A percentile compares a stretch with the other conserved stretches of the same genome.
These are phyloP conservation scores for Laupala kohalensis DNA, from an alignment of 1,140 invertebrate species.

Conservation along the genomic window DNA sequence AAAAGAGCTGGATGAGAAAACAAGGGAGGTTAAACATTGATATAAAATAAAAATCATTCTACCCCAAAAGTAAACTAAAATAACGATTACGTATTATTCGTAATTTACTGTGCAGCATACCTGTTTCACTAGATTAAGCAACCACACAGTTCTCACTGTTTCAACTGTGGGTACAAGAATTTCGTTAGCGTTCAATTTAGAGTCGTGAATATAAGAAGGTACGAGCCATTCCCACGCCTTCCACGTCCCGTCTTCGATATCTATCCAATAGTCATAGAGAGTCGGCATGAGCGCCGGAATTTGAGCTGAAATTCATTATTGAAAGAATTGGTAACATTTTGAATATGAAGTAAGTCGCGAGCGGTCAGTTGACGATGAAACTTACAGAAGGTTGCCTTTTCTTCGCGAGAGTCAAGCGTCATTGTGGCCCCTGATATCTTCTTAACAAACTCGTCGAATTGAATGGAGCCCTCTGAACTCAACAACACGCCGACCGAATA, in stretches of 20 bases:
- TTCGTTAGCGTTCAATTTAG: conserved; percentile 55
- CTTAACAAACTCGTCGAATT: conserved; percentile 72
- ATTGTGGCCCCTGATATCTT: conserved; percentile 53
- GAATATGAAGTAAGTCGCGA: no score
- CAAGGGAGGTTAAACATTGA: no score
- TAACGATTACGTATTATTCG: not conserved
- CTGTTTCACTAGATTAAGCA: conserved; percentile 63
- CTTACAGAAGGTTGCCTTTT: conserved; percentile 7
- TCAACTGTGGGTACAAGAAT: conserved; percentile 83
- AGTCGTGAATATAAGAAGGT: conserved; percentile 58
- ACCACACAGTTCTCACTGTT: conserved; percentile 63
- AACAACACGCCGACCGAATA: conserved; percentile 71
- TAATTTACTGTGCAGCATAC: conserved; percentile 34
- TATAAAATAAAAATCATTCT: no score
- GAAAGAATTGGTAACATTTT: no score
- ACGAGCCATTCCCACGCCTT: conserved; percentile 71
- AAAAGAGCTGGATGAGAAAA: not conserved
- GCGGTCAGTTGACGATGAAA: no score
- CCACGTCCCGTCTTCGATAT: conserved; percentile 57
- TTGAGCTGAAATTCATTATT: conserved; percentile 21
- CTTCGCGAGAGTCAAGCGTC: conserved; percentile 44
- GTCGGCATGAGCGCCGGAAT: conserved; percentile 50
- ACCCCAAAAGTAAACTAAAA: no score
- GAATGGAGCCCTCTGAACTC: conserved; percentile 44
- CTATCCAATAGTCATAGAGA: conserved; percentile 71